Conservation (phyloP, 1,140 invertebrate genomes). For the Dufourea novaeangliae region DNA sequence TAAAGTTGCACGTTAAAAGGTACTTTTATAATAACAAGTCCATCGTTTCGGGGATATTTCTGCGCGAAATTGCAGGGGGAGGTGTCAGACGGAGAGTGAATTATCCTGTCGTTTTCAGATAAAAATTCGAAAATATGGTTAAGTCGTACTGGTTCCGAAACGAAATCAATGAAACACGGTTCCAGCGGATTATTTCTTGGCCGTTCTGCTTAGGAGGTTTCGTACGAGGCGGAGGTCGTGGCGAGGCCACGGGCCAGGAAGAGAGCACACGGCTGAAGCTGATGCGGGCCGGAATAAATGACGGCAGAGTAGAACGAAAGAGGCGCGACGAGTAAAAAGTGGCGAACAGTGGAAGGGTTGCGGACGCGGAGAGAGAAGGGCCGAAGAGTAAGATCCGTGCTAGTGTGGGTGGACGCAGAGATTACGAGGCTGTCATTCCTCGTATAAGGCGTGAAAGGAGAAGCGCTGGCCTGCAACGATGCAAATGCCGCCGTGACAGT, state of each 20-base stretch:
- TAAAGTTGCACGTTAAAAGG: too few species aligned
- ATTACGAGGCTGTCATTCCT: conserved; percentile 65
- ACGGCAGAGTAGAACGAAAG: conserved; percentile 51
- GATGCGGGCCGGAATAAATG: conserved; percentile 55
- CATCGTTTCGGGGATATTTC: too few species aligned
- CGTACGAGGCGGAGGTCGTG: conserved; percentile 25
- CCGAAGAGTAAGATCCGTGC: conserved; percentile 32
- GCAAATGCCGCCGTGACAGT: conserved; percentile 58
- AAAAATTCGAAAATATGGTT: too few species aligned
- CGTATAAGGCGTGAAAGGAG: conserved; percentile 66
- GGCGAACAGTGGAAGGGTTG: neutral
- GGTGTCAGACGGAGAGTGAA: too few species aligned
- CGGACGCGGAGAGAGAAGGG: neutral
- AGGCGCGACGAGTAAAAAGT: conserved; percentile 32
- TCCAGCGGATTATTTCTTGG: neutral
- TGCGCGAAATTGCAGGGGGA: too few species aligned
- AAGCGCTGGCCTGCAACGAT: conserved; percentile 54
- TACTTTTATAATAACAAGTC: too few species aligned
- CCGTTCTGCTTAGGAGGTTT: neutral
- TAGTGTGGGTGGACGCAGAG: conserved; percentile 66
- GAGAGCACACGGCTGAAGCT: conserved; percentile 2
- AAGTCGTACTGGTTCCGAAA: too few species aligned
- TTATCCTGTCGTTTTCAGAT: too few species aligned
- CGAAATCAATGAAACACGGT: too few species aligned
- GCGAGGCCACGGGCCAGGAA: conserved; percentile 43